phyloP scores from a whole-genome alignment of 2,797 vertebrate species.

The Pteropus rufus region DNA sequence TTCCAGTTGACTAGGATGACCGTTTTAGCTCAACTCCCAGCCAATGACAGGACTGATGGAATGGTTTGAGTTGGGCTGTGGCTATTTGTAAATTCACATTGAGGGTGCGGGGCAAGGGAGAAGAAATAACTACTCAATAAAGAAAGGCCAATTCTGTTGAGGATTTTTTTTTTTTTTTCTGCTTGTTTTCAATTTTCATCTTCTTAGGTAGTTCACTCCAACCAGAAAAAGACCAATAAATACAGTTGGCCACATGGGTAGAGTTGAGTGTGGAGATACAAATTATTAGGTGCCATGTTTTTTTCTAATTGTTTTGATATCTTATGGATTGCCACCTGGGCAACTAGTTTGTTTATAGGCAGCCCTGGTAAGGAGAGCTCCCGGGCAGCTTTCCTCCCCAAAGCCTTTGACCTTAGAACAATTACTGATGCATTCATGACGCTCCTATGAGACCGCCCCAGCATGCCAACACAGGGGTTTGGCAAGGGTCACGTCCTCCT shows the following conservation, averaged over 20 bases:
- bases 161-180: background rate
- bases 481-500: too few species aligned
- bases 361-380: background rate
- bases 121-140: background rate
- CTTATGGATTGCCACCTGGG: background rate
- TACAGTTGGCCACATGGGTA: background rate
- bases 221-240: background rate
- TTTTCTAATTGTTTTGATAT: background rate
- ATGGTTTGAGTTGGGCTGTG: background rate
- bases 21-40: background rate
- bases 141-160: background rate
- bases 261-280: background rate
- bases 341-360: background rate
- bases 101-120: fast-evolving
- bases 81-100: background rate
- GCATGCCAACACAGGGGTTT: too few species aligned
- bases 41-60: background rate
- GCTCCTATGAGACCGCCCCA: background rate
- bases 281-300: background rate
- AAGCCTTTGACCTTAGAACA: background rate
- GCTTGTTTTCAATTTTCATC: background rate
- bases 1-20: background rate
- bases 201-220: background rate
- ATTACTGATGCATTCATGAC: fast-evolving
- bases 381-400: background rate